Conservation (phyloP, 2,888 invertebrate species). For the Dicranocentrus wangi region DNA sequence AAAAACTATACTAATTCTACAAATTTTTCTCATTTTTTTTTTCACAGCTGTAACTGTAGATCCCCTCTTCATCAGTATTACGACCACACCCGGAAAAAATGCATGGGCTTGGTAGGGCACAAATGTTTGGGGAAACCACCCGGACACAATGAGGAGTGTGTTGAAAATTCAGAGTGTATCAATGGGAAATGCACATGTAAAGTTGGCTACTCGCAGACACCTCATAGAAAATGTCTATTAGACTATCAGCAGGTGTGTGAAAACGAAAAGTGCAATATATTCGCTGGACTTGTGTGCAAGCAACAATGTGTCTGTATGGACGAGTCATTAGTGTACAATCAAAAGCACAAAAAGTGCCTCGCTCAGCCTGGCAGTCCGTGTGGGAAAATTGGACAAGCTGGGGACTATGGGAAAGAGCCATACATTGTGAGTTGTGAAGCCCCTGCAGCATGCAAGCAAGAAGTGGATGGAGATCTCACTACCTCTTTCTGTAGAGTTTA, state of each 20-base stretch:
- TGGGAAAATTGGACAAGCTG: constrained; percentile 67
- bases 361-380: constrained; percentile 54
- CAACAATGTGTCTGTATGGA: constrained; percentile 63
- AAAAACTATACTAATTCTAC: constrained; percentile 22
- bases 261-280: constrained; percentile 61
- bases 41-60: constrained; percentile 62
- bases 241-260: constrained; percentile 57
- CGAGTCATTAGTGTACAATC: constrained; percentile 59
- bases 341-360: constrained; percentile 54
- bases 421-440: constrained; percentile 63
- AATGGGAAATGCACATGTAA: constrained; percentile 54
- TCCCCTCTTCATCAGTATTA: constrained; percentile 62
- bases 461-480: constrained; percentile 66
- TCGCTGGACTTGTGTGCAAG: constrained; percentile 57
- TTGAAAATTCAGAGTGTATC: constrained; percentile 49
- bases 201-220: constrained; percentile 55
- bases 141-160: constrained; percentile 46
- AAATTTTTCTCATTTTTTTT: background rate
- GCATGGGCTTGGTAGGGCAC: constrained; percentile 57
- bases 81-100: constrained; percentile 56
- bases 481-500: constrained; percentile 61
- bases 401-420: constrained; percentile 66
- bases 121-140: constrained; percentile 49
- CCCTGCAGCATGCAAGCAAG: constrained; percentile 58
- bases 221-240: constrained; percentile 63